phyloP scores from a whole-genome alignment of 2,888 invertebrate genomes.

The Lymantria dispar region DNA sequence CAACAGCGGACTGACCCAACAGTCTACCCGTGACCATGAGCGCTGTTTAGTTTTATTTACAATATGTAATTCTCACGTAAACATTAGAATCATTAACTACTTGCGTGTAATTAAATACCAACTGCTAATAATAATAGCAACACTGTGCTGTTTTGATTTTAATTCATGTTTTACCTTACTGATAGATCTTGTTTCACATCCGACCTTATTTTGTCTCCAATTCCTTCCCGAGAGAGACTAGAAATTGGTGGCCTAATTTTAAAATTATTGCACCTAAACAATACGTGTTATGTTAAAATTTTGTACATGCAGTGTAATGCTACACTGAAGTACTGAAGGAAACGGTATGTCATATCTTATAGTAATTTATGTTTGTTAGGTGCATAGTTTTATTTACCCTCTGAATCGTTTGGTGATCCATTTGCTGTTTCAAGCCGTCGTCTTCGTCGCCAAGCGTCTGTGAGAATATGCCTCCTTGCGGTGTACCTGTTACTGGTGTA shows the following conservation, averaged over 20 bases:
- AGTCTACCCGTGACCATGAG: too few relatives aligned
- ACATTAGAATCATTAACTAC: neutral
- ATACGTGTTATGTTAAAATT: slow-evolving; percentile 47
- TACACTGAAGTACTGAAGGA: slow-evolving; percentile 31
- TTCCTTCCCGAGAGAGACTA: slow-evolving; percentile 78
- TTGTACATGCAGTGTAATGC: slow-evolving; percentile 50
- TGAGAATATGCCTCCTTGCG: slow-evolving; percentile 70
- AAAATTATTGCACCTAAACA: slow-evolving; percentile 57
- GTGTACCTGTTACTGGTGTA: slow-evolving; percentile 71
- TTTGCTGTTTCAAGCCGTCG: slow-evolving; percentile 75
- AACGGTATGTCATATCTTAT: slow-evolving; percentile 5
- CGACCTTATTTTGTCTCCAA: slow-evolving; percentile 79
- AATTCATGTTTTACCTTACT: slow-evolving; percentile 72
- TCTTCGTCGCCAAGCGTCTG: slow-evolving; percentile 73
- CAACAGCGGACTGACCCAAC: too few relatives aligned
- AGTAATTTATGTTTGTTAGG: slow-evolving; percentile 4
- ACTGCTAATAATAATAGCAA: slow-evolving; percentile 43
- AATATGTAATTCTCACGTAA: too few relatives aligned
- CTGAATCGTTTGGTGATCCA: slow-evolving; percentile 75
- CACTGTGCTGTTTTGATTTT: slow-evolving; percentile 60
- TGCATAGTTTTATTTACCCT: slow-evolving; percentile 62
- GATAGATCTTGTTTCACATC: slow-evolving; percentile 76
- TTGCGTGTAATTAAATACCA: slow-evolving; percentile 10
- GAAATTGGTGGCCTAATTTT: slow-evolving; percentile 72
- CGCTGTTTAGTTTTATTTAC: too few relatives aligned